Base-by-base conservation (phyloP, 2,113 vertebrate genomes). In the Anser brachyrhynchus region DNA sequence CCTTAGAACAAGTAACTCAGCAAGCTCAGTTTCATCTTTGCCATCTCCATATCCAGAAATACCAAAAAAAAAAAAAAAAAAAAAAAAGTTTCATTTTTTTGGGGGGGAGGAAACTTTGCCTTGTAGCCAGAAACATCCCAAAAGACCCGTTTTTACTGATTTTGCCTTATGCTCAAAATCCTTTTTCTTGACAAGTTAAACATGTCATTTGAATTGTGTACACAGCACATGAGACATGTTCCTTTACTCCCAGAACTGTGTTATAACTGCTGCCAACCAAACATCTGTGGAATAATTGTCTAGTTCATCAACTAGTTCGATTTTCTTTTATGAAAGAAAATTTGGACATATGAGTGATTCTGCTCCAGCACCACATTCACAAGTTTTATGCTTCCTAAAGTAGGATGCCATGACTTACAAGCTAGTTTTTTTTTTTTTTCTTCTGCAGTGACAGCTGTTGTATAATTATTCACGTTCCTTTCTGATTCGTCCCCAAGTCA, bases 141-240 rank as follows among this genome's bases (percentile, higher is more conserved):
- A 46, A 85, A 81, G 23, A 66, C 49, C 3, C 51, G 71, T 84
- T 93, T 92, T 92, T 23, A 52, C 54, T 70, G 33, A 33, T 82
- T 66, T 82, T 90, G 87, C 67, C 87, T 94, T 93, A 74, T 81
- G 84, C 44, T 92, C 70, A 87, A 92, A 91, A 75, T 37, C 9
- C 13, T 57, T 90, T 85, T 65, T 33, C 82, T 76, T 87, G 52
- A 91, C 79, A 91, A 91, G 81, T 78, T 61, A 58, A 95, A 91
- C 33, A 70, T 43, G 43, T 29, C 49, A 82, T 73, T 88, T 57
- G 82, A 91, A 57, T 46, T 74, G 72, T 88, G 69, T 52, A 87
- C 67, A 57, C 51, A 87, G 73, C 69, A 80, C 43, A 66, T n/a
- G 41, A 55, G 70, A 69, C 37, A 37, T 62, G 35, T 37, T 73